phyloP scores from a whole-genome alignment of 1,140 invertebrate species.

The Drosophila quadrilineata region DNA sequence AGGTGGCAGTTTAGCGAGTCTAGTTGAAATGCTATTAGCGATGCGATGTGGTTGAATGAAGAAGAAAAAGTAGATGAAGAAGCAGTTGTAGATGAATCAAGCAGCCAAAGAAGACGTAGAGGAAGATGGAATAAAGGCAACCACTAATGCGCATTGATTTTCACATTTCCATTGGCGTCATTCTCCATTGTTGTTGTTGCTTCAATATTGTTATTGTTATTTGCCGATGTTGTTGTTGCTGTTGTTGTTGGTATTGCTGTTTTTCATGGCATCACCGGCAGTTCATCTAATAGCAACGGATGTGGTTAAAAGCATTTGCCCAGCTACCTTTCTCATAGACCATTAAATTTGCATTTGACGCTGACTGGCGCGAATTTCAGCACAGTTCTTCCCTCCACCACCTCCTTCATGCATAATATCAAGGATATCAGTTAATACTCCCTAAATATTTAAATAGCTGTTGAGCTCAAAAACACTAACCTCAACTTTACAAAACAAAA shows the following conservation, averaged over 20 bases:
- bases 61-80: no score
- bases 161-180: constrained; percentile 65
- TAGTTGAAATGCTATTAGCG: constrained; percentile 47
- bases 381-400: no score
- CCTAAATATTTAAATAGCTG: constrained; percentile 51
- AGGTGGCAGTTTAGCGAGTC: neutral
- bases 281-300: constrained; percentile 68
- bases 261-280: constrained; percentile 11
- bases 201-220: constrained; percentile 14
- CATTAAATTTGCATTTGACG: constrained; percentile 78
- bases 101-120: constrained; percentile 9
- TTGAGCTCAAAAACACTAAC: neutral
- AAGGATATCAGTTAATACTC: no score
- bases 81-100: no score
- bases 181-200: constrained; percentile 58
- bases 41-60: no score
- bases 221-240: constrained; percentile 15
- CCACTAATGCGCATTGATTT: constrained; percentile 76
- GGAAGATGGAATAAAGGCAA: constrained; percentile 63
- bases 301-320: constrained; percentile 78
- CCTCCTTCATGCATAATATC: no score
- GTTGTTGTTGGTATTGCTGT: constrained; percentile 27
- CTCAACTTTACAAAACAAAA: constrained; percentile 48
- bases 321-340: constrained; percentile 74
- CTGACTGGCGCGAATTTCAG: constrained; percentile 66